Evolutionary conservation across 2,888 invertebrate species (phyloP).

Genomic region (Autographa pulchrina): DNA sequence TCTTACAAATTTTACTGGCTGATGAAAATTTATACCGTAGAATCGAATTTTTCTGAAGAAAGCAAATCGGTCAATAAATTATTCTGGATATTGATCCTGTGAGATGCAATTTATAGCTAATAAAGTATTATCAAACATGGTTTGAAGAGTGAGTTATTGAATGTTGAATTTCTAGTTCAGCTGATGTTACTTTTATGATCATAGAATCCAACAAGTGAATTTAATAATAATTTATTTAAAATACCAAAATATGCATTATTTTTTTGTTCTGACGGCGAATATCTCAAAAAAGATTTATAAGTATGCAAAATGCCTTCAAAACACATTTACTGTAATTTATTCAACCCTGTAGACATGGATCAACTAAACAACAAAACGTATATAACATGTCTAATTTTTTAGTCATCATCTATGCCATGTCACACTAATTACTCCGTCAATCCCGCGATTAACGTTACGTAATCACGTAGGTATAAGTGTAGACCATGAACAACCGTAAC

Average conservation of each 20-base stretch:
- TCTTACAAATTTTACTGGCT: constrained; percentile 23
- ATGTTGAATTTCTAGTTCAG: constrained; percentile 6
- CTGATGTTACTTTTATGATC: too few species aligned
- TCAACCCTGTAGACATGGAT: too few species aligned
- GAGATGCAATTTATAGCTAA: constrained; percentile 28
- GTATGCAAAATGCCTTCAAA: too few species aligned
- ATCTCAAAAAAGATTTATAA: too few species aligned
- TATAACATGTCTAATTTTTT: neutral
- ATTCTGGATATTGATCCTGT: constrained; percentile 24
- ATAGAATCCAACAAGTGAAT: too few species aligned
- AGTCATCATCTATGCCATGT: neutral
- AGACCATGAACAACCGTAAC: constrained; percentile 17
- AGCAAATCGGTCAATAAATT: constrained; percentile 33
- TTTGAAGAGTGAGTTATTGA: constrained; percentile 12
- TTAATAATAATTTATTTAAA: too few species aligned
- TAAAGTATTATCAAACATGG: constrained; percentile 23
- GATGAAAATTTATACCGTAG: constrained; percentile 40
- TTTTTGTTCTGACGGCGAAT: too few species aligned
- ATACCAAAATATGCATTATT: too few species aligned
- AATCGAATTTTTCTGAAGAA: constrained; percentile 36
- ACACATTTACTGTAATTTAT: too few species aligned
- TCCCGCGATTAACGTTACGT: neutral
- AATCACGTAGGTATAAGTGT: constrained; percentile 24
- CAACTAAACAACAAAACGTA: too few species aligned
- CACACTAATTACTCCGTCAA: neutral